Conservation (phyloP, 2,888 invertebrate genomes). For the Orthosia gracilis region DNA sequence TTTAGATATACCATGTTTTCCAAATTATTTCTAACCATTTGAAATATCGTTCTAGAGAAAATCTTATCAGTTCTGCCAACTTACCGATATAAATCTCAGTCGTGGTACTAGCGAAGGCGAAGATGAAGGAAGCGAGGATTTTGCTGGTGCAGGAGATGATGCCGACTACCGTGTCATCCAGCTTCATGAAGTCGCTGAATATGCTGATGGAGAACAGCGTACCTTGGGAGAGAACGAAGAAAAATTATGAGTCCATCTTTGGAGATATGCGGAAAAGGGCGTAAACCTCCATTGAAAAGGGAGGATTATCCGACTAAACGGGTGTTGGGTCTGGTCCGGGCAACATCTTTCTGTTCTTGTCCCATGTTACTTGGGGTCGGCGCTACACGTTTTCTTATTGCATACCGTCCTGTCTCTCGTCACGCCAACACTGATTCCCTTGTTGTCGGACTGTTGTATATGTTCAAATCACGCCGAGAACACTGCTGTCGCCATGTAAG, state of each 20-base stretch:
- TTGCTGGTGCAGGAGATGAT: constrained; percentile 96
- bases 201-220: constrained; percentile 95
- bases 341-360: no score
- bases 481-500: no score
- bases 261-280: not conserved
- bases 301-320: no score
- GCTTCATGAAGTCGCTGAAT: constrained; percentile 95
- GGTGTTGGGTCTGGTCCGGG: no score
- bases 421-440: no score
- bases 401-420: no score
- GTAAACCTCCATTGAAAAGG: no score
- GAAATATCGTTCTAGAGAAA: no score
- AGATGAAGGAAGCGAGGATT: constrained; percentile 95
- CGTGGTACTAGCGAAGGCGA: constrained; percentile 95
- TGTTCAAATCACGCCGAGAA: no score
- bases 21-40: not conserved
- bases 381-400: no score
- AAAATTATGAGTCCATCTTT: not conserved
- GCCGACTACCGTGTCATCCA: constrained; percentile 96
- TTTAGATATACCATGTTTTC: not conserved
- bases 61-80: constrained; percentile 25
- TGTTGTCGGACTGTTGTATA: no score
- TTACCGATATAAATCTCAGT: constrained; percentile 95
- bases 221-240: constrained; percentile 86
- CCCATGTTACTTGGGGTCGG: no score